Base-by-base conservation (phyloP, 2,797 vertebrate species). In the Anguilla marmorata region DNA sequence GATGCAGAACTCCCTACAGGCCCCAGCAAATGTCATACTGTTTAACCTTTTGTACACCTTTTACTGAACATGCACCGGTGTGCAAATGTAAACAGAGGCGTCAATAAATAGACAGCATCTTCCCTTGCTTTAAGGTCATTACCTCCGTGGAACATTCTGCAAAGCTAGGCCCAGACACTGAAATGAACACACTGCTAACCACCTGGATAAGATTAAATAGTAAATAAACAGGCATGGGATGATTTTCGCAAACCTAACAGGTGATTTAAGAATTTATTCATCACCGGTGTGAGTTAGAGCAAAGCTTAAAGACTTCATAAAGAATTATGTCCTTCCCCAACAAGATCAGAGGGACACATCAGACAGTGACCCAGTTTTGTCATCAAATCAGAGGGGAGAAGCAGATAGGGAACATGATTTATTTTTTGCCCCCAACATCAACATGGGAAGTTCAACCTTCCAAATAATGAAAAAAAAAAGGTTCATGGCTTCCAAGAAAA, bases 321-420 rank as follows among this genome's bases (percentile, higher is more conserved):
- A 58, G 1, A 79, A 52, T 3, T 4, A 76, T 37, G 48, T 37
- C 69, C n/a, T 86, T 76, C 48, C 48, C 48, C 79, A 54, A 79
- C 12, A 19, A 76, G 69, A 86, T 86, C 69, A 30, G 86, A 66
- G 86, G 86, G 48, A 86, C 48, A 86, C 48, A 54, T 86, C 66
- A 56, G 50, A 56, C n/a, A 14, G 30, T 79, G 86, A 79, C 86
- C 86, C 33, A 87, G 37, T 80, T 87, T 87, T 76, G 16, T 72
- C 24, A n/a, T 37, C 50, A 33, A 79, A 58, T 87, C 86, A 54
- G 72, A 87, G 21, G 69, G 85, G 19, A 80, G n/a, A 56, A 74
- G 79, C 27, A 11, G 72, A 87, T 87, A 11, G 27, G 74, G 24
- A 21, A 45, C 27, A 74, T 7, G 41, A 58, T 86, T 79, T 86